Base-by-base conservation (phyloP, 2,888 invertebrate species). In the Ophraella communa region DNA sequence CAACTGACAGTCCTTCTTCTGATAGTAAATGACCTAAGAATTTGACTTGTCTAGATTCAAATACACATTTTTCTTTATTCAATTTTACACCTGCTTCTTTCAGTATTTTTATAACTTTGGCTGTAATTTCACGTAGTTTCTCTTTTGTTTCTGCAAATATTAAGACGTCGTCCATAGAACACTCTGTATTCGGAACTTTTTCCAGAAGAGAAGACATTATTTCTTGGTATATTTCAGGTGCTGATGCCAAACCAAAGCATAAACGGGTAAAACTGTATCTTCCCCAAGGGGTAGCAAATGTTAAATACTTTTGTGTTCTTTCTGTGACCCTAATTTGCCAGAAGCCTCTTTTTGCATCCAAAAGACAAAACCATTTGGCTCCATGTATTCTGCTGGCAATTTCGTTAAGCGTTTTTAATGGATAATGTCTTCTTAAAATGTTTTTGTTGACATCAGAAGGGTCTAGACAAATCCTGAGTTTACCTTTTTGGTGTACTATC, bases 321-420 rank as follows among this genome's bases (percentile, higher is more conserved):
- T 44, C 55, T 4, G 53, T 21, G 11, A 53, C 54, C 54, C 20
- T 20, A 8, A 62, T 33, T 47, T 62, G 62, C 62, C 62, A 62
- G 21, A 62, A 62, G 14, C 54, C 53, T 39, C 35, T 10, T 62
- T 23, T 62, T 7, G 42, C 53, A 33, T 62, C 55, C 14, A 62
- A 35, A 21, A 62, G 21, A 30, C 53, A 45, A 21, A 62, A 62
- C 7, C 18, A 44, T 54, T 45, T n/a, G n/a, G n/a, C n/a, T n/a
- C n/a, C n/a, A n/a, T n/a, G n/a, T n/a, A n/a, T n/a, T n/a, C 18
- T 54, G 53, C 30, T 47, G n/a, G 54, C 10, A 10, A 61, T 61
- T 27, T 61, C 53, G 27, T 61, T 54, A 20, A 62, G 18, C 21
- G 18, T 54, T 39, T 62, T 45, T 5, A 62, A 20, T 47, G 55